Evolutionary conservation across 2,113 vertebrate genomes (phyloP).

Genomic region (Oreocharis arfaki): DNA sequence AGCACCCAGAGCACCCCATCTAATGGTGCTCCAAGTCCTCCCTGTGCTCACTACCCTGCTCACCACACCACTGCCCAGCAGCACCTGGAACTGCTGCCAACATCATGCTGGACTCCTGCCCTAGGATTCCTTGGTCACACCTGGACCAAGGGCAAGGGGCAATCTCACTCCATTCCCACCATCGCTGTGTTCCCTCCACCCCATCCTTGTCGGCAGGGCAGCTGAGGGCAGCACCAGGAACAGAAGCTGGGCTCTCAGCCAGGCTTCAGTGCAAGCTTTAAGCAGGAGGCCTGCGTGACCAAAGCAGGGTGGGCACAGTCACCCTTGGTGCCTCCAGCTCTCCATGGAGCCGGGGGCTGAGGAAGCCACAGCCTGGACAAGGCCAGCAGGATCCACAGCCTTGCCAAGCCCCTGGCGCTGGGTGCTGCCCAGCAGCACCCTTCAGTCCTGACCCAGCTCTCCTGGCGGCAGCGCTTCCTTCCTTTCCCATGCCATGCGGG

Average conservation of each 20-base stretch:
- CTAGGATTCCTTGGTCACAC: background rate
- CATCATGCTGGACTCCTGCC: background rate
- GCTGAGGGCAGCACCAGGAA: background rate
- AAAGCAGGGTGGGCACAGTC: background rate
- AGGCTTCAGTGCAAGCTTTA: background rate
- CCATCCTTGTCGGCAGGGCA: accelerated
- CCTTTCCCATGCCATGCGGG: background rate
- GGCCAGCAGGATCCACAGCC: background rate
- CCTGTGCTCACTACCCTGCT: background rate
- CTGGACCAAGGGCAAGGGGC: background rate
- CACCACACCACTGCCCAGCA: background rate
- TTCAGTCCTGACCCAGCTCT: background rate
- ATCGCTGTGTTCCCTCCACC: accelerated
- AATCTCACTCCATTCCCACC: background rate
- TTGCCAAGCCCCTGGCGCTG: accelerated
- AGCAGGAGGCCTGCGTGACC: background rate
- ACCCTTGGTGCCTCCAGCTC: background rate
- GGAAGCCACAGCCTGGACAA: background rate
- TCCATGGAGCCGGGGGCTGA: accelerated
- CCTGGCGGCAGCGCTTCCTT: accelerated
- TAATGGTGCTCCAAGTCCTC: background rate
- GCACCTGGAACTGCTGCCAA: background rate
- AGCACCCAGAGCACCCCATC: accelerated
- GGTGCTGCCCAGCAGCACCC: background rate
- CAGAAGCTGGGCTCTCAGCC: background rate